phyloP scores from a whole-genome alignment of 2,888 invertebrate genomes.

The Caenorhabditis sp. region DNA sequence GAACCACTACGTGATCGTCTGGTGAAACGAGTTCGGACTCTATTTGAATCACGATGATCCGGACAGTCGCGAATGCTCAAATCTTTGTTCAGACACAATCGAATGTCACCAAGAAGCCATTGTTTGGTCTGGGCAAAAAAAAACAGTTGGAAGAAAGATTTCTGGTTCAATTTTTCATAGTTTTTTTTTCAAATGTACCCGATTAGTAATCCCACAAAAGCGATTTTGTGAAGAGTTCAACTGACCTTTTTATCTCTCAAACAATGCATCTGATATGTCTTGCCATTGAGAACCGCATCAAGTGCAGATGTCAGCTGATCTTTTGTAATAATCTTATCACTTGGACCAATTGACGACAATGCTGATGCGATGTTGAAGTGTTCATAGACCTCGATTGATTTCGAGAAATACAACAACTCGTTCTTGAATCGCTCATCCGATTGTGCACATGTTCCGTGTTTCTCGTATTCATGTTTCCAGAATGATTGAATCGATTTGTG shows the following conservation, averaged over 20 bases:
- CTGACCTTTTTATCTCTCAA: conserved; percentile 46
- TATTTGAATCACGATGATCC: conserved; percentile 10
- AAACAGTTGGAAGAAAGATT: background rate
- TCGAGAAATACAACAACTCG: conserved; percentile 46
- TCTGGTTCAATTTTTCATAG: no score
- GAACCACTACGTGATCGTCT: background rate
- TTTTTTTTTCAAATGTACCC: no score
- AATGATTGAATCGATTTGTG: conserved; percentile 37
- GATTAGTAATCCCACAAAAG: no score
- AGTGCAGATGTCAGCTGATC: conserved; percentile 15
- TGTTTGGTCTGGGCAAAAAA: conserved; percentile 37
- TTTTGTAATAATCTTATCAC: conserved; percentile 12
- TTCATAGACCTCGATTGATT: conserved; percentile 24
- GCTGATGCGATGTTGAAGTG: conserved; percentile 12
- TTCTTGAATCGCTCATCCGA: conserved; percentile 31
- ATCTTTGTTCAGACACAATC: conserved; percentile 40
- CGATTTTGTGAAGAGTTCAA: background rate
- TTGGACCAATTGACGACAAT: conserved; percentile 23
- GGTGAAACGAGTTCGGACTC: conserved; percentile 5
- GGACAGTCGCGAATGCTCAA: conserved; percentile 36
- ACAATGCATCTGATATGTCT: conserved; percentile 42
- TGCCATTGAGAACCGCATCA: conserved; percentile 15
- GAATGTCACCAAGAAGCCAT: conserved; percentile 41
- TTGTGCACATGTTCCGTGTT: conserved; percentile 57
- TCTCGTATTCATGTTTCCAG: conserved; percentile 61